Conservation (phyloP, 2,888 invertebrate species). For the Dicycla oo region DNA sequence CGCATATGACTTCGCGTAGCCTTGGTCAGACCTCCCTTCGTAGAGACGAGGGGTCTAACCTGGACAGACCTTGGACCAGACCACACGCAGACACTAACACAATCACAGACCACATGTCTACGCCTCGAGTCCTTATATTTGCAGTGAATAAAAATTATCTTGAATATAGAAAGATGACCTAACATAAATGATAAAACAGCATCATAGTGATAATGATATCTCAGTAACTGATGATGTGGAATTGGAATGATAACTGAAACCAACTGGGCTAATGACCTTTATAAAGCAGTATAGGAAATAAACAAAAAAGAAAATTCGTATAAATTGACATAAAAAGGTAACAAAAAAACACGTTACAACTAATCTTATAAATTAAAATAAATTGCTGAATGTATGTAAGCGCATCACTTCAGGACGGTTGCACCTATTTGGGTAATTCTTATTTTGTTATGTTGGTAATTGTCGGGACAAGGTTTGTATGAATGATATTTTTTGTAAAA, state of each 20-base stretch:
- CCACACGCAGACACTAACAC: conserved; percentile 21
- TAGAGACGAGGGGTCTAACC: conserved; percentile 62
- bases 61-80: conserved; percentile 18
- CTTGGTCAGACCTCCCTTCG: conserved; percentile 52
- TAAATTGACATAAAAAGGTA: too few species aligned
- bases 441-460: too few species aligned
- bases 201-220: not conserved
- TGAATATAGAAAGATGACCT: not conserved
- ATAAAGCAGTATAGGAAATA: too few species aligned
- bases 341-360: too few species aligned
- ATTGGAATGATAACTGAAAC: not conserved
- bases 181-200: conserved; percentile 11
- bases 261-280: too few species aligned
- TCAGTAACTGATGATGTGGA: not conserved
- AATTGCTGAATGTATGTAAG: too few species aligned
- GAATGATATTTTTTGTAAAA: too few species aligned
- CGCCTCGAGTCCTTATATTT: not conserved
- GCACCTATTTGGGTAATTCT: too few species aligned
- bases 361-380: too few species aligned
- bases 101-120: conserved; percentile 24
- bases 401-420: too few species aligned
- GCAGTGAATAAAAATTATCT: conserved; percentile 1
- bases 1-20: conserved; percentile 65
- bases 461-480: too few species aligned
- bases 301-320: too few species aligned